Percentiles rank a stretch among this genome's conserved stretches.
These are phyloP conservation scores for Cygnus atratus DNA, from an alignment of 2,113 vertebrate genomes.

Conservation along the genomic window DNA sequence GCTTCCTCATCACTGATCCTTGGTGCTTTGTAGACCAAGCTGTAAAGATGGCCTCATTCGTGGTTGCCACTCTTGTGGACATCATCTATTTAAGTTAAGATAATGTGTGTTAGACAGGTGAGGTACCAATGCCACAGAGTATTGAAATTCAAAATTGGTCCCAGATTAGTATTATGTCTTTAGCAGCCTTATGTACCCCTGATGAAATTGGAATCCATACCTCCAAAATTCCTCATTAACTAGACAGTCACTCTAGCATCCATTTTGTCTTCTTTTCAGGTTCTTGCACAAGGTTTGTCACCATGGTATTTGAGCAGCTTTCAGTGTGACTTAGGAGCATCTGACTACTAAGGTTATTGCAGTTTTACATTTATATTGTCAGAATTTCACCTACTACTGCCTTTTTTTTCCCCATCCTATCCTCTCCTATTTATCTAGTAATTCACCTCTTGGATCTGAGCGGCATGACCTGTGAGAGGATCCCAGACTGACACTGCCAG, in stretches of 20 bases:
- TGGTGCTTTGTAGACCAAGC: neutral
- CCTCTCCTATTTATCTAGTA: neutral
- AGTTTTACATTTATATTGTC: neutral
- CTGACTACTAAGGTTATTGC: neutral
- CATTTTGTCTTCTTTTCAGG: neutral
- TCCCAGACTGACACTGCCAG: neutral
- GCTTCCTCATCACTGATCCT: neutral
- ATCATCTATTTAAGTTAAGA: neutral
- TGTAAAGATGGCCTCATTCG: neutral
- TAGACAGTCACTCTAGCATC: neutral
- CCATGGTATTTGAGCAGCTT: neutral
- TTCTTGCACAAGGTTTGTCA: neutral
- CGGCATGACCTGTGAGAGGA: neutral
- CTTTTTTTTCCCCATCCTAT: neutral
- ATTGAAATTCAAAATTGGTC: neutral
- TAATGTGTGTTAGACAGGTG: neutral
- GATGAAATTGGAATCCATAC: neutral
- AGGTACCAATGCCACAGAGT: neutral
- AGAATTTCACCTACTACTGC: neutral
- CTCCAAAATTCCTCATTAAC: neutral
- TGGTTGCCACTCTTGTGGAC: neutral
- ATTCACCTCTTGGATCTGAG: constrained; percentile 4
- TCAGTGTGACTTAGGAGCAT: neutral
- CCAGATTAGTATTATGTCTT: neutral
- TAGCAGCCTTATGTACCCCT: neutral